Evolutionary conservation across 2,888 invertebrate genomes (phyloP).

Genomic region (Agapostemon virescens): DNA sequence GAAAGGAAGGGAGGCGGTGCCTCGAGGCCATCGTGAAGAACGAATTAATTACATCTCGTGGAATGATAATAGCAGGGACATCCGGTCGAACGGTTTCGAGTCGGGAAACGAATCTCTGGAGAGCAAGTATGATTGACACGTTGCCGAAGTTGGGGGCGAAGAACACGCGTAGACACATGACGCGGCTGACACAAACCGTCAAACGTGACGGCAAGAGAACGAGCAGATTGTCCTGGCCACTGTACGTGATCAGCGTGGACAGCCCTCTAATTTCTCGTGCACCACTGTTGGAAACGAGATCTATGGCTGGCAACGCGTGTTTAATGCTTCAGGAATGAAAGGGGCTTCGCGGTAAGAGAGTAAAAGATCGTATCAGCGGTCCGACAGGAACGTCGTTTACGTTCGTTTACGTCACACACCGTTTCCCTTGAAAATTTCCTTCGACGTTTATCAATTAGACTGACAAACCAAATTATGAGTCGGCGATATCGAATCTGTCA

Average conservation of each 20-base stretch:
- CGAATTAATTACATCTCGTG: conserved; percentile 2
- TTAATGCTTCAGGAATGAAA: conserved; percentile 29
- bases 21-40: no score
- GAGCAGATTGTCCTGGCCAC: conserved; percentile 69
- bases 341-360: background rate
- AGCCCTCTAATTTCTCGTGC: conserved; percentile 54
- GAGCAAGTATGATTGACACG: conserved; percentile 61
- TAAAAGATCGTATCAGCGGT: conserved; percentile 47
- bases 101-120: conserved; percentile 48
- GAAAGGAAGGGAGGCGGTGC: no score
- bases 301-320: conserved; percentile 14
- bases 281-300: conserved; percentile 40
- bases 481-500: background rate
- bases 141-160: conserved; percentile 55
- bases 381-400: conserved; percentile 69
- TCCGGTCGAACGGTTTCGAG: conserved; percentile 47
- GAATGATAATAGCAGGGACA: conserved; percentile 20
- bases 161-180: conserved; percentile 66
- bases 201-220: conserved; percentile 70
- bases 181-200: conserved; percentile 73
- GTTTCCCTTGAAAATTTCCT: background rate
- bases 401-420: conserved; percentile 28
- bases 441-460: conserved; percentile 1
- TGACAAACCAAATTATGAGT: background rate
- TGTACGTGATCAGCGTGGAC: conserved; percentile 73